Conservation (phyloP, 2,888 invertebrate genomes). For the Heliothis peltigera region DNA sequence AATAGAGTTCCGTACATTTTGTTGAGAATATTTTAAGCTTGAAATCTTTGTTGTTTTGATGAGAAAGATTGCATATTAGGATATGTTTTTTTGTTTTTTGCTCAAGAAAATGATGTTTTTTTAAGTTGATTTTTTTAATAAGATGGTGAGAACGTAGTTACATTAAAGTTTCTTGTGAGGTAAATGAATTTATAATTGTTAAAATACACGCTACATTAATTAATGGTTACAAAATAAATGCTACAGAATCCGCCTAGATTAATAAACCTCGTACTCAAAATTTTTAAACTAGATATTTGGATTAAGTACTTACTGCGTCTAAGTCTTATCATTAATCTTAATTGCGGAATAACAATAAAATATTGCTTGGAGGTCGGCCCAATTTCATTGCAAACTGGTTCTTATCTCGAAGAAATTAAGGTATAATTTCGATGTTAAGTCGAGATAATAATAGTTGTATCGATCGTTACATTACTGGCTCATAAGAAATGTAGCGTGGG, state of each 20-base stretch:
- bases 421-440: slow-evolving; percentile 70
- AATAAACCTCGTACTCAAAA: slow-evolving; percentile 61
- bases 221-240: slow-evolving; percentile 27
- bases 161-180: not conserved
- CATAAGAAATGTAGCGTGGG: slow-evolving; percentile 89
- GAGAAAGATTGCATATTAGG: not conserved
- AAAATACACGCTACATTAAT: not conserved
- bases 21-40: not conserved
- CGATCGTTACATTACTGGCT: slow-evolving; percentile 83
- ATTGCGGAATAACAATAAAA: slow-evolving; percentile 89
- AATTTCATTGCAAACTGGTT: slow-evolving; percentile 70
- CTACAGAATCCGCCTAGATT: slow-evolving; percentile 55
- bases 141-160: not conserved
- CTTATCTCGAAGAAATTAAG: slow-evolving; percentile 71
- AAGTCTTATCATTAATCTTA: slow-evolving; percentile 90
- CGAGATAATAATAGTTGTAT: slow-evolving; percentile 80
- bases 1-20: slow-evolving; percentile 46
- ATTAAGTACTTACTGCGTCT: slow-evolving; percentile 88
- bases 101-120: no score
- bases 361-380: slow-evolving; percentile 79
- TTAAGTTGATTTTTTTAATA: no score
- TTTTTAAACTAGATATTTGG: slow-evolving; percentile 86
- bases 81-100: not conserved
- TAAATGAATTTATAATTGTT: not conserved
- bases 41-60: no score